Percentiles rank a stretch among this genome's conserved stretches.
These are phyloP conservation scores for Pantala flavescens DNA, from an alignment of 1,140 invertebrate species.

Conservation along the genomic window DNA sequence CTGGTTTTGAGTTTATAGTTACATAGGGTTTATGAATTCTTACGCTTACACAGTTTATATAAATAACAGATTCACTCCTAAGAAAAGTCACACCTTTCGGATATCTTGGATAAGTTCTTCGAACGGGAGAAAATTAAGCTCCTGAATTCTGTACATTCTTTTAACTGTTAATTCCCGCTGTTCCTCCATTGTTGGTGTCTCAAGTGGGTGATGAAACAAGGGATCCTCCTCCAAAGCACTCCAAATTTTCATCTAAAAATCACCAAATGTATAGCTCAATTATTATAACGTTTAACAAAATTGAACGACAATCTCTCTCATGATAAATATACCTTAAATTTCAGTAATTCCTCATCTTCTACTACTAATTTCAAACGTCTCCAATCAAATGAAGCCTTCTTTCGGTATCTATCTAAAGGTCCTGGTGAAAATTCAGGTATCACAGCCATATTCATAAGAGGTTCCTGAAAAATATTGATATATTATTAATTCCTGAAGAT, in stretches of 20 bases:
- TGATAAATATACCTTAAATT: conserved; percentile 25
- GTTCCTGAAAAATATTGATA: background rate
- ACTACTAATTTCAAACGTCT: conserved; percentile 34
- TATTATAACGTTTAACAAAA: too few species aligned
- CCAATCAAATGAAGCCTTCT: conserved; percentile 45
- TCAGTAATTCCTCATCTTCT: conserved; percentile 25
- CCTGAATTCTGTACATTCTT: conserved; percentile 36
- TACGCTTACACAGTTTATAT: too few species aligned
- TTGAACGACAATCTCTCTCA: too few species aligned
- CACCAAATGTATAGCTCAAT: background rate
- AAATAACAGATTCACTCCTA: background rate
- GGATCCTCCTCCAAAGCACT: conserved; percentile 68
- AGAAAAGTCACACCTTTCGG: conserved; percentile 19
- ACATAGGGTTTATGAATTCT: too few species aligned
- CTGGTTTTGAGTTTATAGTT: too few species aligned
- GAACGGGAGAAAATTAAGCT: conserved; percentile 39
- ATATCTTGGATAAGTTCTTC: conserved; percentile 39
- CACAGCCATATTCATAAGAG: background rate
- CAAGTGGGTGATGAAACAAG: conserved; percentile 52
- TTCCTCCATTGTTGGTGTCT: conserved; percentile 57
- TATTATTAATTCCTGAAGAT: too few species aligned
- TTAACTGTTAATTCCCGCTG: conserved; percentile 35
- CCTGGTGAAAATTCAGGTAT: conserved; percentile 32
- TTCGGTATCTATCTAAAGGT: conserved; percentile 41
- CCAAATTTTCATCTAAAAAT: conserved; percentile 67